Evolutionary conservation across 92 coral and sea anemone genomes (phyloP).

Genomic region (Porites rus): DNA sequence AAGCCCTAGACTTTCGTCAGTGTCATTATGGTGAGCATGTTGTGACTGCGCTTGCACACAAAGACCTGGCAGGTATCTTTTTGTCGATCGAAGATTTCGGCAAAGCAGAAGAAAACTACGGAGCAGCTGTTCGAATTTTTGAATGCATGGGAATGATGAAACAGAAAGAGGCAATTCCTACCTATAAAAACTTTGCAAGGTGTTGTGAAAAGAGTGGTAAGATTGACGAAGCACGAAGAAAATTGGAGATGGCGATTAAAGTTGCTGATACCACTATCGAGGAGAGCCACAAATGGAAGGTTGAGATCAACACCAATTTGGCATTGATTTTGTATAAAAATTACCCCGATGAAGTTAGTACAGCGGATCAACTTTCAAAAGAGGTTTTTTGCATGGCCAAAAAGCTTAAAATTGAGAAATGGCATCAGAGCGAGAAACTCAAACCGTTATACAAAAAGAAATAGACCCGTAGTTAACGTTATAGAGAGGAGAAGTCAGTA

Average conservation of each 20-base stretch:
- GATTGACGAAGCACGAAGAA: constrained; percentile 22
- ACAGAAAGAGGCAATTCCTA: constrained; percentile 50
- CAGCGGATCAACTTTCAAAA: constrained; percentile 19
- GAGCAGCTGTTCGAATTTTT: constrained; percentile 35
- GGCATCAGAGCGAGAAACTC: constrained; percentile 30
- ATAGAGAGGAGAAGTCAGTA: too few species aligned
- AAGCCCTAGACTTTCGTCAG: constrained; percentile 16
- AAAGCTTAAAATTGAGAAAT: background rate
- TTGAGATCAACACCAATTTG: constrained; percentile 38
- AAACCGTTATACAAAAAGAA: background rate
- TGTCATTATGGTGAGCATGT: constrained; percentile 25
- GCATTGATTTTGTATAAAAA: constrained; percentile 38
- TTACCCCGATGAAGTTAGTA: constrained; percentile 11
- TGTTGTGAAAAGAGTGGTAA: constrained; percentile 32
- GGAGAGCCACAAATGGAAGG: constrained; percentile 59
- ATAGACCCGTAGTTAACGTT: too few species aligned
- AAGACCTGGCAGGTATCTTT: constrained; percentile 46
- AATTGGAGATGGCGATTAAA: constrained; percentile 25
- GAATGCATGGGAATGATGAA: constrained; percentile 2
- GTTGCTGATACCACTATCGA: constrained; percentile 45
- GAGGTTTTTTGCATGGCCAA: constrained; percentile 46
- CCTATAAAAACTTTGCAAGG: constrained; percentile 45
- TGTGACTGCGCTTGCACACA: constrained; percentile 56
- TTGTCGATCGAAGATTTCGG: background rate
- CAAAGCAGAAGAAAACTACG: constrained; percentile 29